Conservation (phyloP, 1,140 invertebrate genomes). For the Trichonephila clavipes region DNA sequence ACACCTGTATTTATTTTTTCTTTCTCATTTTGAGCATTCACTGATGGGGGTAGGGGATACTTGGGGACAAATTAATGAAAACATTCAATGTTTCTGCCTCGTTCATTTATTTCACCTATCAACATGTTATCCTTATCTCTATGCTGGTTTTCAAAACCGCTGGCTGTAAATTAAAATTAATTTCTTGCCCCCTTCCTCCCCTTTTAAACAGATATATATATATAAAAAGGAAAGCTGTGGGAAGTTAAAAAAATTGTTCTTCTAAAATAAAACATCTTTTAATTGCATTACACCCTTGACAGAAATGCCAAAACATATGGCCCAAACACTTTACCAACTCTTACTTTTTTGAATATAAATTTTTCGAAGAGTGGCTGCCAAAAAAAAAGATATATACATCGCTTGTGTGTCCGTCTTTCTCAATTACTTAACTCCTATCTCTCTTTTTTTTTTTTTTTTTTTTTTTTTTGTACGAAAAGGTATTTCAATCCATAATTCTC, state of each 20-base stretch:
- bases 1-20: not conserved
- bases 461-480: conserved; percentile 56
- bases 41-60: not conserved
- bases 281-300: conserved; percentile 71
- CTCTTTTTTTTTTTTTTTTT: no score
- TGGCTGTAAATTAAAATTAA: conserved; percentile 70
- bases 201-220: not conserved
- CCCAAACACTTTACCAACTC: conserved; percentile 51
- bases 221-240: not conserved
- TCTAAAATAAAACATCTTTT: conserved; percentile 72
- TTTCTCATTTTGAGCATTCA: not conserved
- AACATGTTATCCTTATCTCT: conserved; percentile 47
- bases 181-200: conserved; percentile 19
- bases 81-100: not conserved
- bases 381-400: not conserved
- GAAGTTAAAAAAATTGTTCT: conserved; percentile 9
- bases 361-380: not conserved
- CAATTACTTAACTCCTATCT: conserved; percentile 44
- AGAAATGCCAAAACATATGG: conserved; percentile 73
- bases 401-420: conserved; percentile 54
- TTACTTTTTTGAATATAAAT: conserved; percentile 69
- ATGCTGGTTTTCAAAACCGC: conserved; percentile 30
- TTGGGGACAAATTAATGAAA: conserved; percentile 59
- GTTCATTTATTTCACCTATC: conserved; percentile 36
- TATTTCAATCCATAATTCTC: conserved; percentile 71